Evolutionary conservation across 2,113 vertebrate species (phyloP).

Genomic region (Cebidichthys violaceus): DNA sequence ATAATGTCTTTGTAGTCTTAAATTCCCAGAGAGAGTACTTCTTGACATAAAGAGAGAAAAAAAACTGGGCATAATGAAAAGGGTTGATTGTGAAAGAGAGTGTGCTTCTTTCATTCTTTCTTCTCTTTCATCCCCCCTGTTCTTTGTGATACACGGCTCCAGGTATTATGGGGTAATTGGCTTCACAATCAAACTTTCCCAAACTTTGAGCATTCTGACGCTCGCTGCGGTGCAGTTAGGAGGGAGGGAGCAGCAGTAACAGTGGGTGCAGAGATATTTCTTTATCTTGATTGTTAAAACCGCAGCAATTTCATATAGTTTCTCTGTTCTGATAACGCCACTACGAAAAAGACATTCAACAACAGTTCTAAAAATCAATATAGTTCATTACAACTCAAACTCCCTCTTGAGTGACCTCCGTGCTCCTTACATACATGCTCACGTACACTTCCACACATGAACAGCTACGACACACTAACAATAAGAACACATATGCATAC

Average conservation of each 20-base stretch:
- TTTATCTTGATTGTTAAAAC: slow-evolving; percentile 86
- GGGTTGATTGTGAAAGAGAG: slow-evolving; percentile 75
- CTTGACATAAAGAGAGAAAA: slow-evolving; percentile 75
- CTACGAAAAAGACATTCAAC: slow-evolving; percentile 81
- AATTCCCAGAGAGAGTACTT: slow-evolving; percentile 75
- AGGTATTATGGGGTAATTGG: slow-evolving; percentile 83
- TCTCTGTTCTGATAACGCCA: slow-evolving; percentile 83
- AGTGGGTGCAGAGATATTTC: slow-evolving; percentile 79
- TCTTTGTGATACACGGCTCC: slow-evolving; percentile 73
- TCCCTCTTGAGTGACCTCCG: slow-evolving; percentile 78
- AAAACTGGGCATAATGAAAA: slow-evolving; percentile 75
- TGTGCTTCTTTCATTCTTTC: slow-evolving; percentile 72
- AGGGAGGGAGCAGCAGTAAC: slow-evolving; percentile 60
- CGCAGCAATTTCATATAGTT: slow-evolving; percentile 84
- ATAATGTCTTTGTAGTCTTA: slow-evolving; percentile 79
- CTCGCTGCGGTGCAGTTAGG: slow-evolving; percentile 55
- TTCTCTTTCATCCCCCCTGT: slow-evolving; percentile 72
- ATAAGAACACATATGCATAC: slow-evolving; percentile 12
- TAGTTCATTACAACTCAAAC: slow-evolving; percentile 85
- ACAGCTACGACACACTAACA: slow-evolving; percentile 14
- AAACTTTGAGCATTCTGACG: slow-evolving; percentile 78
- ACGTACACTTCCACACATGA: slow-evolving; percentile 23
- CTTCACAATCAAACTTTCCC: slow-evolving; percentile 83
- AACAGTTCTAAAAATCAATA: slow-evolving; percentile 85
- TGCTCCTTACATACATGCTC: slow-evolving; percentile 54